These are phyloP conservation scores for Perithous albicinctus DNA, from an alignment of 2,888 invertebrate genomes.

Conservation along the genomic window DNA sequence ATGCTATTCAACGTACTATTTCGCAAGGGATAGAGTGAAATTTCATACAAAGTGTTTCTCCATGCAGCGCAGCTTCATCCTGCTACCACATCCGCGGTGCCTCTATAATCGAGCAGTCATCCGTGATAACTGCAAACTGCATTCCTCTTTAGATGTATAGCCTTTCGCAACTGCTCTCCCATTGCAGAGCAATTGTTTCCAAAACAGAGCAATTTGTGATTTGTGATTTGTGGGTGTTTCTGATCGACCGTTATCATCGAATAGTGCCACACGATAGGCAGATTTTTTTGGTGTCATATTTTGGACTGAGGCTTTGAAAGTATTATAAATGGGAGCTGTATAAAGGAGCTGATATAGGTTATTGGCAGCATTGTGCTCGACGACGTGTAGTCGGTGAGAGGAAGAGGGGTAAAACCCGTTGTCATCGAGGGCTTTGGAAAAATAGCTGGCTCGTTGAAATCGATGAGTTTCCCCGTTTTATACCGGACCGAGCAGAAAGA, in stretches of 20 bases:
- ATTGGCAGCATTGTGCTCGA: conserved; percentile 9
- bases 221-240: too few relatives aligned
- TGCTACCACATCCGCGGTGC: conserved; percentile 10
- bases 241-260: background rate
- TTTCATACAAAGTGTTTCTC: conserved; percentile 31
- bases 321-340: background rate
- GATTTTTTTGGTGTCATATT: background rate
- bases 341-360: background rate
- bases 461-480: conserved; percentile 60
- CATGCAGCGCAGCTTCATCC: background rate
- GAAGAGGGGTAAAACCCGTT: conserved; percentile 5
- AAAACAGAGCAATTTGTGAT: background rate
- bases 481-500: conserved; percentile 22
- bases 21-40: background rate
- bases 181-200: conserved; percentile 6
- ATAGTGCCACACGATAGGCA: background rate
- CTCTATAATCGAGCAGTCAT: conserved; percentile 37
- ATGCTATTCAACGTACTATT: conserved; percentile 30
- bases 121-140: conserved; percentile 29
- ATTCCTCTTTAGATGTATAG: background rate
- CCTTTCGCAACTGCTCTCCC: background rate
- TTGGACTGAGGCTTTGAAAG: background rate
- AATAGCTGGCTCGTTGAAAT: conserved; percentile 62
- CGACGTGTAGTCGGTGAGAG: background rate
- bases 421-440: conserved; percentile 37